phyloP scores from a whole-genome alignment of 2,888 invertebrate species.

The Lordiphosa andalusiaca region DNA sequence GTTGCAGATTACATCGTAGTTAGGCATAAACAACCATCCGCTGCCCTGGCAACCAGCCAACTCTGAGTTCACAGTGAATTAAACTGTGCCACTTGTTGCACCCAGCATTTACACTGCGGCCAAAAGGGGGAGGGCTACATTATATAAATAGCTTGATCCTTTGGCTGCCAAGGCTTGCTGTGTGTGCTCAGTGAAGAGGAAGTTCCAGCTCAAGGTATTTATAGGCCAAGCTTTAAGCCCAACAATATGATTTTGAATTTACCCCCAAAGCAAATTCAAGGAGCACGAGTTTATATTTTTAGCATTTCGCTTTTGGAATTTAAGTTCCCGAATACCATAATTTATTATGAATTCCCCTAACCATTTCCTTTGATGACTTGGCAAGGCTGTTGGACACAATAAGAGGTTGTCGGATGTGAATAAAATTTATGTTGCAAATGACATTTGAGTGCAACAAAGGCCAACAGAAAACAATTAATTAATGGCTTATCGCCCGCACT shows the following conservation, averaged over 20 bases:
- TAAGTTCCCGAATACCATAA: conserved; percentile 13
- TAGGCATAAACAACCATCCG: neutral
- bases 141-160: conserved; percentile 65
- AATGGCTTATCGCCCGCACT: conserved; percentile 32
- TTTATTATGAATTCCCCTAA: conserved; percentile 29
- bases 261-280: no score
- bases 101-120: conserved; percentile 16
- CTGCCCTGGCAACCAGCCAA: conserved; percentile 19
- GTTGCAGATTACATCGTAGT: conserved; percentile 17
- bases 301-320: neutral
- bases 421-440: conserved; percentile 64
- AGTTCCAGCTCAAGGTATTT: conserved; percentile 20
- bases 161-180: conserved; percentile 30
- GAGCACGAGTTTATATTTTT: conserved; percentile 13
- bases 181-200: conserved; percentile 56
- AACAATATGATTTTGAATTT: no score
- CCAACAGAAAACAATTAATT: conserved; percentile 58
- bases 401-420: conserved; percentile 40
- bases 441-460: conserved; percentile 44
- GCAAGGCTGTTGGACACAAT: neutral
- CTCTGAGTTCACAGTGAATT: conserved; percentile 48
- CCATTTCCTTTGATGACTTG: conserved; percentile 25
- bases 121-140: neutral
- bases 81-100: conserved; percentile 67
- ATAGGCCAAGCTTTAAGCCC: no score